Evolutionary conservation across 2,113 vertebrate species (phyloP), one percentile per base, ranked within the genome.

Genomic region (Cinclus mexicanus): DNA sequence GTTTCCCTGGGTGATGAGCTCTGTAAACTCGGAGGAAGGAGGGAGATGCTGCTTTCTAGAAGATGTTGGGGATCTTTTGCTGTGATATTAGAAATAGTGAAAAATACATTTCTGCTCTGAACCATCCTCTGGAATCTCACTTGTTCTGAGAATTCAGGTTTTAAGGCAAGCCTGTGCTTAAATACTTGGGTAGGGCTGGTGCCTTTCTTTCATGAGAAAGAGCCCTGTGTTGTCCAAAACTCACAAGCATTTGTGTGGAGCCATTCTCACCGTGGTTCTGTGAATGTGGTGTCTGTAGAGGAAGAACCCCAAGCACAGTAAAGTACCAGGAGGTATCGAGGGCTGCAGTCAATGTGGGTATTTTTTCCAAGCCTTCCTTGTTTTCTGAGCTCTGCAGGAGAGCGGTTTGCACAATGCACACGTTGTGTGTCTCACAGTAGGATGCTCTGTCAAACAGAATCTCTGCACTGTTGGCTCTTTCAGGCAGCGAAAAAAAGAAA

Each of bases 341-440:
- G 82, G 90, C 65, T 81, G 44, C 88, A 71, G 88, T 78, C 87
- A 70, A 31, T 60, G 39, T 29, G 83, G 81, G 83, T 55, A 18
- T 16, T 68, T 90, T 83, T 68, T 64, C 56, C 11, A 14, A 94
- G 94, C 82, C 88, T 92, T 39, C 61, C 92, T 92, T 96, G 96
- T 92, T 96, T 96, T 90, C 87, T 59, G 85, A 90, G 87, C 94
- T 75, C 84, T 29, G 85, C 93, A 77, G 96, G 96, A 91, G 94
- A 72, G 83, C 3, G 1, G 75, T 91, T 94, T 83, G 85, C 91
- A 95, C 95, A 97, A 94, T 77, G 71, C 94, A 63, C 82, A 90
- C 59, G 91, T 94, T 96, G 95, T 97, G 90, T 87, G 75, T 91
- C 88, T 93, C 96, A 96, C 94, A 96, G 93, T 90, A 47, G 94